phyloP scores from a whole-genome alignment of 2,797 vertebrate genomes.

The Clarias fuscus region DNA sequence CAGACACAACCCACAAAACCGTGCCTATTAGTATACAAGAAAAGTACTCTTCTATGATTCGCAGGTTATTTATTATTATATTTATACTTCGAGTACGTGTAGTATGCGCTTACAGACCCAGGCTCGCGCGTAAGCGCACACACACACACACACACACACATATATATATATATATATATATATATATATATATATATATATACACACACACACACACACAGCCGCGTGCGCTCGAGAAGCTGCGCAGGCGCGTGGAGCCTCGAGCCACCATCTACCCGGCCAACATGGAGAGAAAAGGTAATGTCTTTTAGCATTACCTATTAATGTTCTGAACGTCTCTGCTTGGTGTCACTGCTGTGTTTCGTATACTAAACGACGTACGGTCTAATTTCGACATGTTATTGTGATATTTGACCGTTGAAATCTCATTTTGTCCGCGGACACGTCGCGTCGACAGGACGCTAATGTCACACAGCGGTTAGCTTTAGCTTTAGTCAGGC shows the following conservation, averaged over 20 bases:
- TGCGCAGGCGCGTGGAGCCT: slow-evolving; percentile 58
- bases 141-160: not conserved
- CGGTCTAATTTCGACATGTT: not conserved
- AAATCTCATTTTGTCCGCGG: not conserved
- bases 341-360: not conserved
- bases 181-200: too few species aligned
- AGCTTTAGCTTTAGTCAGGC: not conserved
- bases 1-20: not conserved
- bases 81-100: not conserved
- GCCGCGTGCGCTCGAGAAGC: slow-evolving; percentile 7
- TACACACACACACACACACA: not conserved
- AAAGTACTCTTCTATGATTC: not conserved
- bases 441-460: slow-evolving; percentile 9
- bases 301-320: slow-evolving; percentile 53
- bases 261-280: slow-evolving; percentile 68
- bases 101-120: not conserved
- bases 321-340: not conserved
- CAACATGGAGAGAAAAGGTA: slow-evolving; percentile 85
- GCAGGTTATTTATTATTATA: too few species aligned
- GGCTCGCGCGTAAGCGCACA: not conserved
- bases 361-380: not conserved
- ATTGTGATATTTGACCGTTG: not conserved
- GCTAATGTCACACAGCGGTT: slow-evolving; percentile 33
- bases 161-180: too few species aligned
- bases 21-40: not conserved